Base-by-base conservation (phyloP, 2,888 invertebrate species). In the Melanotus villosus region DNA sequence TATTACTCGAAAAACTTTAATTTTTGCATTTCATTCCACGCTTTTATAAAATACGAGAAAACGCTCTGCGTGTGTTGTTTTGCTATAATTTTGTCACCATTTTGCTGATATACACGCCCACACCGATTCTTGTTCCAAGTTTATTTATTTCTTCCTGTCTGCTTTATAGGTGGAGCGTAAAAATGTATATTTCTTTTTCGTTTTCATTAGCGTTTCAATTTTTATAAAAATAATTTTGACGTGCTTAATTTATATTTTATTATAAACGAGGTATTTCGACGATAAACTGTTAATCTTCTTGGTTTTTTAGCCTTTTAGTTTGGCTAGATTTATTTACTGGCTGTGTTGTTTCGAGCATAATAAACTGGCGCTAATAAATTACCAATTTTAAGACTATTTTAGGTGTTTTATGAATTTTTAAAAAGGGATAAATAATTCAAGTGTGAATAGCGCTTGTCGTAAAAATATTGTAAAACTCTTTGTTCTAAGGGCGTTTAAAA, bases 71-170 rank as follows among this genome's bases (percentile, higher is more conserved):
- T 36, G 23, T 58, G 52, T 73, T 75, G n/a, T n/a, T n/a, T 60
- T 66, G 64, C 65, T 72, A 70, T 79, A 78, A 79, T 80, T 78
- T 76, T 73, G 75, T 80, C 78, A 76, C 73, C 76, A 73, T 75
- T 76, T 68, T 52, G 68, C 57, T 43, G 76, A 77, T 78, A 74
- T 68, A 72, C 68, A 70, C 77, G 75, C 78, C 78, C 70, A 78
- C 78, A 57, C 71, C 64, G 73, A 74, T 76, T 78, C 78, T 78
- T 76, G 78, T 78, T 79, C 74, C 77, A 73, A 73, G 76, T 77
- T 77, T 79, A 80, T 79, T 79, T 80, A 79, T 80, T 76, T 76
- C 78, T 79, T 80, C 79, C 80, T 79, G 80, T 78, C 77, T 70
- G 65, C 74, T 72, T 72, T 73, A 70, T 68, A 69, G 73, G 73